A percentile compares a stretch with the other conserved stretches of the same genome.
Conservation (phyloP, 23 tunicate species). For the Pegea sp. region DNA sequence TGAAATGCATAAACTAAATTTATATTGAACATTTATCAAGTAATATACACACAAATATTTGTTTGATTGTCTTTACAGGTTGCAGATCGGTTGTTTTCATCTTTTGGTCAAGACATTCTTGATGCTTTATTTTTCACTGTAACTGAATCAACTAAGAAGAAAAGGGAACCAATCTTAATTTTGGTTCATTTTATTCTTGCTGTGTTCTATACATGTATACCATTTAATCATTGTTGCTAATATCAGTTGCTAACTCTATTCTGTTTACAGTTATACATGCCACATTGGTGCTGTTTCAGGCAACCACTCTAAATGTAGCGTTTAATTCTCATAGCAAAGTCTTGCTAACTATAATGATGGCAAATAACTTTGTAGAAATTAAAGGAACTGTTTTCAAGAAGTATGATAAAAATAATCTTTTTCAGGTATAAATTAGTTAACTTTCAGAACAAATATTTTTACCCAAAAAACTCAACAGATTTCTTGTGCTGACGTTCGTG, state of each 20-base stretch:
- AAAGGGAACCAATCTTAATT: conserved; percentile 26
- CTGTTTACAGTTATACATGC: conserved; percentile 34
- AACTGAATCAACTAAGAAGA: conserved; percentile 34
- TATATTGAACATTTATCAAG: not conserved
- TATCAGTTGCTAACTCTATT: not conserved
- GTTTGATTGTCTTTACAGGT: conserved; percentile 19
- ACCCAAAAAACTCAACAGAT: conserved; percentile 14
- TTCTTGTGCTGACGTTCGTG: conserved; percentile 89
- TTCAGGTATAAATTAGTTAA: conserved; percentile 34
- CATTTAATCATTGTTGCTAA: not conserved
- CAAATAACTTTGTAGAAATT: conserved; percentile 97
- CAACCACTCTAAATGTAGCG: conserved; percentile 93
- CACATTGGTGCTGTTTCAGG: conserved; percentile 72
- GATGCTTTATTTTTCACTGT: conserved; percentile 90
- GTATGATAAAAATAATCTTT: conserved; percentile 93
- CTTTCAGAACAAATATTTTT: not conserved
- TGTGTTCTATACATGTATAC: conserved; percentile 86
- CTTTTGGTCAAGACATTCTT: conserved; percentile 93
- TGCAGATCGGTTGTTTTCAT: conserved; percentile 89
- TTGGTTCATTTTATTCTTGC: conserved; percentile 74
- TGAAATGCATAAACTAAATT: not conserved
- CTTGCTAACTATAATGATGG: conserved; percentile 96
- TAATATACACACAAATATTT: not conserved
- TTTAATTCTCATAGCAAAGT: conserved; percentile 97
- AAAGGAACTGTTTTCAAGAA: conserved; percentile 98